A percentile compares a stretch with the other conserved stretches of the same genome.
phyloP scores from a whole-genome alignment of 2,888 invertebrate species.

The Timandra comae region DNA sequence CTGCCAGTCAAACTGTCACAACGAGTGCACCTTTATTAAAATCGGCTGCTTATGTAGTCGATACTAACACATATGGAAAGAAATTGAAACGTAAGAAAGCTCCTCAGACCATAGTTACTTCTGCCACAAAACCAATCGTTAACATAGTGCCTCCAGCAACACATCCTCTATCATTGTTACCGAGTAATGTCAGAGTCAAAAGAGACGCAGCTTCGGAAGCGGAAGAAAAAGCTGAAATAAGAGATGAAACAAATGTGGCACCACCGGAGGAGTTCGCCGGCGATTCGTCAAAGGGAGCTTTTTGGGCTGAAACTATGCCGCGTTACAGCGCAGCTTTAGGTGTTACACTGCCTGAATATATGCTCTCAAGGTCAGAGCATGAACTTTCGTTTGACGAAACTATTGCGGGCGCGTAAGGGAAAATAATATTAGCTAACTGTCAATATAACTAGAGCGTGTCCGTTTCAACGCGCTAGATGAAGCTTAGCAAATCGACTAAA shows the following conservation, averaged over 20 bases:
- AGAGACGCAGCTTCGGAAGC: slow-evolving; percentile 52
- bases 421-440: slow-evolving; percentile 48
- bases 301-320: slow-evolving; percentile 81
- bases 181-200: slow-evolving; percentile 32
- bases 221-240: slow-evolving; percentile 45
- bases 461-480: slow-evolving; percentile 52
- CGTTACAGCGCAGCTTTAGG: slow-evolving; percentile 80
- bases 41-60: slow-evolving; percentile 60
- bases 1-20: slow-evolving; percentile 59
- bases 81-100: slow-evolving; percentile 64
- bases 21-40: slow-evolving; percentile 51
- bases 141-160: slow-evolving; percentile 26
- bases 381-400: slow-evolving; percentile 81
- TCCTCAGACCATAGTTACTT: slow-evolving; percentile 33
- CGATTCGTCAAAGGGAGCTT: slow-evolving; percentile 77
- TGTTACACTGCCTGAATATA: slow-evolving; percentile 80
- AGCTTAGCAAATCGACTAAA: slow-evolving; percentile 51
- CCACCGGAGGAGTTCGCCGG: slow-evolving; percentile 73
- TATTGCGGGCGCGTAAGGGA: slow-evolving; percentile 61
- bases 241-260: slow-evolving; percentile 57
- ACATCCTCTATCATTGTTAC: slow-evolving; percentile 16
- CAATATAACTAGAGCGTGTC: slow-evolving; percentile 66
- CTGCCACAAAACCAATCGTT: slow-evolving; percentile 39
- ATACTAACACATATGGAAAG: slow-evolving; percentile 51
- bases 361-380: slow-evolving; percentile 81